phyloP scores from a whole-genome alignment of 2,113 vertebrate genomes.

The Aspiorhynchus laticeps region DNA sequence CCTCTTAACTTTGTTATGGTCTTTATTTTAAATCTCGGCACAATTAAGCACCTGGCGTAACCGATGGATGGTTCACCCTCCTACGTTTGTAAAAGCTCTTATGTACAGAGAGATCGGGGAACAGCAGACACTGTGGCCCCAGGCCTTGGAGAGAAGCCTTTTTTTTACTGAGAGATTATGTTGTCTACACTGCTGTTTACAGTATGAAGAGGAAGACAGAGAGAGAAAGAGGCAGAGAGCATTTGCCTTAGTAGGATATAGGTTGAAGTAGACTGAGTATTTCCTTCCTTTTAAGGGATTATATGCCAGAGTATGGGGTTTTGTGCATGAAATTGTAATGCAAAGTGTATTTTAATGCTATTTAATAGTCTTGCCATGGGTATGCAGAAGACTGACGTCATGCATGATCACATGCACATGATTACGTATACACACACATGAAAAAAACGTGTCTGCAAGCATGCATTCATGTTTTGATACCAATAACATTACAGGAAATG shows the following conservation, averaged over 20 bases:
- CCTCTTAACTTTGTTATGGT: neutral
- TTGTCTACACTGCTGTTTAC: conserved; percentile 34
- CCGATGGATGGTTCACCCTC: conserved; percentile 10
- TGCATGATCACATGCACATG: neutral
- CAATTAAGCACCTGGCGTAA: neutral
- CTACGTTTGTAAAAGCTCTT: conserved; percentile 16
- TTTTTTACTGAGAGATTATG: conserved; percentile 26
- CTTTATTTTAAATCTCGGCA: conserved; percentile 1
- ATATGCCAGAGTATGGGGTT: neutral
- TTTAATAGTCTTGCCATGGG: neutral
- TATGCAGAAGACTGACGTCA: neutral
- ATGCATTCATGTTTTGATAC: neutral
- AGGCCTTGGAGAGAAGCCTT: conserved; percentile 13
- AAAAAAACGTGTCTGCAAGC: conserved; percentile 1
- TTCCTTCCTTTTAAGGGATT: conserved; percentile 22
- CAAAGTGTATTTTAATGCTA: neutral
- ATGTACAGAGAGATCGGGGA: neutral
- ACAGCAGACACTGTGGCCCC: neutral
- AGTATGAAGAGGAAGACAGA: neutral
- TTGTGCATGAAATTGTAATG: conserved; percentile 1
- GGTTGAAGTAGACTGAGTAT: conserved; percentile 6
- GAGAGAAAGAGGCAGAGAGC: neutral
- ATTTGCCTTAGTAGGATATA: conserved; percentile 21
- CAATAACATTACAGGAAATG: conserved; percentile 15
- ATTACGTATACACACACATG: neutral